phyloP scores from a whole-genome alignment of 2,888 invertebrate genomes.

The Mellilla xanthometata region DNA sequence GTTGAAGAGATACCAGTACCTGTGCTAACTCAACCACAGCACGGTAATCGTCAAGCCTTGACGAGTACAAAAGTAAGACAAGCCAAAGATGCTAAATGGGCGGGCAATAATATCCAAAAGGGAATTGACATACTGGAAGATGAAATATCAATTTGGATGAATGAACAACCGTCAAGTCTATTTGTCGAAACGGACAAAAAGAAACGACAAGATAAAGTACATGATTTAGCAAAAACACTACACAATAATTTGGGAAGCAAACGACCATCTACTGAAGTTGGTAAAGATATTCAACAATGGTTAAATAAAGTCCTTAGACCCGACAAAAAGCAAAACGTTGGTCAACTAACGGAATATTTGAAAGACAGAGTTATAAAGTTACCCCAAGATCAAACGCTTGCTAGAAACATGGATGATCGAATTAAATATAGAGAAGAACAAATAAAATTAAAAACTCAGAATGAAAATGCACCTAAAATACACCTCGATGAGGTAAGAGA shows the following conservation, averaged over 20 bases:
- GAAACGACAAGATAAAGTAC: slow-evolving; percentile 34
- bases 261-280: slow-evolving; percentile 35
- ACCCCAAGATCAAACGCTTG: slow-evolving; percentile 43
- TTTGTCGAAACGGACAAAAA: slow-evolving; percentile 33
- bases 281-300: slow-evolving; percentile 43
- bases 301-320: slow-evolving; percentile 39
- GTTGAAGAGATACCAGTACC: slow-evolving; percentile 40
- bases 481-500: slow-evolving; percentile 2
- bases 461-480: slow-evolving; percentile 1
- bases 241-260: slow-evolving; percentile 38
- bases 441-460: slow-evolving; percentile 9
- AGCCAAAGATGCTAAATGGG: slow-evolving; percentile 17
- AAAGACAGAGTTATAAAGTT: slow-evolving; percentile 40
- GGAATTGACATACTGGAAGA: slow-evolving; percentile 49
- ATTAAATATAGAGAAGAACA: slow-evolving; percentile 23
- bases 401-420: slow-evolving; percentile 26
- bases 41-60: slow-evolving; percentile 47
- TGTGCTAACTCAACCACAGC: slow-evolving; percentile 39
- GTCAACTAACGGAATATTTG: slow-evolving; percentile 38
- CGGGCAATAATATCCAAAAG: slow-evolving; percentile 35
- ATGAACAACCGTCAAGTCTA: slow-evolving; percentile 47
- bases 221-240: slow-evolving; percentile 44
- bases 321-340: slow-evolving; percentile 36
- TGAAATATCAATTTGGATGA: slow-evolving; percentile 56
- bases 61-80: slow-evolving; percentile 34